Conservation (phyloP, 2,797 vertebrate species). For the Melopsittacus undulatus region DNA sequence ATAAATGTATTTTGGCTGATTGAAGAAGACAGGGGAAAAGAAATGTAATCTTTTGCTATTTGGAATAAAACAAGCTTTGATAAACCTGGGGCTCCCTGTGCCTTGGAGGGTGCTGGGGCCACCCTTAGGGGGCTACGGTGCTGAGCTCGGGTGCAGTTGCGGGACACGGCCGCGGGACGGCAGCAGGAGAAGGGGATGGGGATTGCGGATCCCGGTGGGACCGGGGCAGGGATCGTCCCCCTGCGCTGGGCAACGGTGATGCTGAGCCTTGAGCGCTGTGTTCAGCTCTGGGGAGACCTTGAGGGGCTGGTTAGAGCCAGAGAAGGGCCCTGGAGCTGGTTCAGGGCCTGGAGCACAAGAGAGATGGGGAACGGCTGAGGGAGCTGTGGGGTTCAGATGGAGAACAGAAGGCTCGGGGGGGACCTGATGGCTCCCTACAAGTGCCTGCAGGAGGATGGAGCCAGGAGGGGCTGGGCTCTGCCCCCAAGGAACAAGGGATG, state of each 20-base stretch:
- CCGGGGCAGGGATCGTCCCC: not conserved
- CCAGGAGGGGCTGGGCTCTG: too few relatives aligned
- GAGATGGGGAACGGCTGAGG: not conserved
- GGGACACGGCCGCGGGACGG: not conserved
- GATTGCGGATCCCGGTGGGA: not conserved
- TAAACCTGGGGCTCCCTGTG: not conserved
- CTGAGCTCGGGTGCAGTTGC: not conserved
- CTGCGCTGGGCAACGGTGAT: too few relatives aligned
- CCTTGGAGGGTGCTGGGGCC: not conserved
- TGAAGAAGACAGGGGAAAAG: not conserved
- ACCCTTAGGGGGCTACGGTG: not conserved
- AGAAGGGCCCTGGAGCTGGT: too few relatives aligned
- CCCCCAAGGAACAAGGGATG: too few relatives aligned
- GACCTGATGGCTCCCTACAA: too few relatives aligned
- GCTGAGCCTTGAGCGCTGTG: not conserved
- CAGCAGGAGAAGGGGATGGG: not conserved
- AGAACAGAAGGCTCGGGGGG: too few relatives aligned
- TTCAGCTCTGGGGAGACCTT: not conserved
- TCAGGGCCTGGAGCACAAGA: too few relatives aligned
- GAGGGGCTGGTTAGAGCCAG: not conserved
- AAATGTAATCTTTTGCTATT: slow-evolving; percentile 68
- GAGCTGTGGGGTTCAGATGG: not conserved
- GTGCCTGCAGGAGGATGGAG: too few relatives aligned
- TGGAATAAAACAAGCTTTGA: slow-evolving; percentile 77
- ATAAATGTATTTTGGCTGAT: slow-evolving; percentile 68